Evolutionary conservation across 2,888 invertebrate genomes (phyloP), one percentile per base, ranked within the genome.

Genomic region (Hypomecis punctinalis): DNA sequence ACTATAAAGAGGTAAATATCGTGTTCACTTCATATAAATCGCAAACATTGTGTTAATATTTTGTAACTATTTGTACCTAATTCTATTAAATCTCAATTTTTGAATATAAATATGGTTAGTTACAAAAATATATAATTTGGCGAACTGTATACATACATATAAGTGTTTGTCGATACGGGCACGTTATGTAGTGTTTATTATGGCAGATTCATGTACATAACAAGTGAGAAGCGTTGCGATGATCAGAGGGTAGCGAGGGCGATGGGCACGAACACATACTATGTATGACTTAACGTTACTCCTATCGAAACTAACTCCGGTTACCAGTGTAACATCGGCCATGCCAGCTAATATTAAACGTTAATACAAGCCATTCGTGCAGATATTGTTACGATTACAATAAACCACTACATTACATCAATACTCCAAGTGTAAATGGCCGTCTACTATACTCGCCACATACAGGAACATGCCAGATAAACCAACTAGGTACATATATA

Each of bases 51-150:
- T 68, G 71, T 68, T 69, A 70, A 71, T 66, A 69, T 77, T 78
- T 77, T 80, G 76, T 80, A 79, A 78, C 77, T 78, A 81, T 72
- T 60, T 61, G 72, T 76, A 75, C 78, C 82, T 84, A 85, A 82
- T 79, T 81, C 84, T 84, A 87, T 82, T 80, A 78, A 84, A 84
- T 85, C 77, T 84, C 81, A 89, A 90, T 89, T 89, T 56, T 91
- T 78, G 88, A 88, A 88, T 90, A 87, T 88, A 70, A 89, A 88
- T 83, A 86, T 89, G 89, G 85, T 83, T 86, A 88, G 85, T 84
- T 90, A 90, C 88, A 89, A 81, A 85, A 84, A 85, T 83, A 82
- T 78, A 80, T 84, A 87, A 80, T 90, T 91, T 89, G 85, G 87
- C 89, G 86, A 86, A 86, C 85, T 84, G 88, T 90, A 85, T 88